Evolutionary conservation across 2,113 vertebrate species (phyloP), one percentile per base, ranked within the genome.

Genomic region (Lagenorhynchus albirostris): DNA sequence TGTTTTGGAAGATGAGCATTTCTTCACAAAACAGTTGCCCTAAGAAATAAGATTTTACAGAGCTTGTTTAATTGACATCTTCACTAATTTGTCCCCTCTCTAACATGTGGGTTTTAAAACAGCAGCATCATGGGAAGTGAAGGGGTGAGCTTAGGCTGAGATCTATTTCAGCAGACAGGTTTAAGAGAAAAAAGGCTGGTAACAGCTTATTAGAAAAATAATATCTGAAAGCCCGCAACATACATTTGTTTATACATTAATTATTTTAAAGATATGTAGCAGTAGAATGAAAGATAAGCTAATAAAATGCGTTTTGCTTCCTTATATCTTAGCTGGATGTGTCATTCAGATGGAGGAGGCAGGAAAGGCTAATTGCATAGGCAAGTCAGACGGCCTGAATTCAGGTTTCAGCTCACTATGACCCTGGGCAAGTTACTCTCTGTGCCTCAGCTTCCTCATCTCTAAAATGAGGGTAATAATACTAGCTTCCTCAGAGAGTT

Each of bases 131-230:
- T 44, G 29, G 36, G 36, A n/a, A 33, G 11, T 81, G 41, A 68
- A 11, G 20, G 21, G 17, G 6, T 7, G 83, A 97, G 12, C 47
- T 71, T 70, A 65, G 85, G 6, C 8, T 89, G 76, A 81, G n/a
- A 68, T 55, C 38, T 68, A 33, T 60, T 95, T 96, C 14, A 70
- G 70, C 33, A 82, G 23, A 50, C 82, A 96, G 2, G 13, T 76
- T 76, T 74, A 83, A 83, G n/a, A 79, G 23, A 76, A 88, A 87
- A 79, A 86, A 8, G 20, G 63, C 84, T 73, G 62, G 1, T 89
- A 84, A 60, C 47, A 85, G 44, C 21, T 95, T 89, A 23, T 95
- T 74, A 95, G 74, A 84, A 83, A 95, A 82, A 76, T 82, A 55
- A 71, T 8, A 68, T 89, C 26, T 55, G 63, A 94, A 93, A 96